Percentiles rank a stretch among this genome's conserved stretches.
These are phyloP conservation scores for Cheilosia impressa DNA, from an alignment of 2,888 invertebrate genomes.

Conservation along the genomic window DNA sequence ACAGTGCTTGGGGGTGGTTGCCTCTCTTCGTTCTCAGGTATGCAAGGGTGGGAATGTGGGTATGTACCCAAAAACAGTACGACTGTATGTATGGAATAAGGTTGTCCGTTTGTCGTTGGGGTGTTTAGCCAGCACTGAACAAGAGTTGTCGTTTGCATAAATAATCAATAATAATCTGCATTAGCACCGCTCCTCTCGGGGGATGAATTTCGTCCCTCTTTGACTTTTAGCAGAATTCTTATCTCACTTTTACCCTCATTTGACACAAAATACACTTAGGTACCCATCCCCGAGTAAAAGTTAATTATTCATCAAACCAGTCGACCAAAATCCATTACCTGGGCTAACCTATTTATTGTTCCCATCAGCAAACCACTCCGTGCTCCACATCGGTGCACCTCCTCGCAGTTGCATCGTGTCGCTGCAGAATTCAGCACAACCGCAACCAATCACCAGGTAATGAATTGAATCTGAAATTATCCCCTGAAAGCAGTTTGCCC, in stretches of 20 bases:
- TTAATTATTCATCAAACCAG: constrained; percentile 46
- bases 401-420: constrained; percentile 17
- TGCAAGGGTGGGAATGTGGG: too few relatives aligned
- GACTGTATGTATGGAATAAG: neutral
- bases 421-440: constrained; percentile 13
- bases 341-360: constrained; percentile 52
- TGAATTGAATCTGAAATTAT: constrained; percentile 57
- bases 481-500: constrained; percentile 40
- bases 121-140: neutral
- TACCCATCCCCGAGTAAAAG: constrained; percentile 18
- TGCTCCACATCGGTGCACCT: constrained; percentile 13
- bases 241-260: too few relatives aligned
- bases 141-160: neutral
- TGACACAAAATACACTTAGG: neutral
- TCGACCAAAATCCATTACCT: constrained; percentile 51
- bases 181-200: neutral
- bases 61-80: neutral
- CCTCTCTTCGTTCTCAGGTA: too few relatives aligned
- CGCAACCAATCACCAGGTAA: constrained; percentile 50
- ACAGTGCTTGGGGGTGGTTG: neutral
- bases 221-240: too few relatives aligned
- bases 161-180: neutral
- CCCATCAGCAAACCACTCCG: constrained; percentile 38
- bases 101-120: constrained; percentile 17
- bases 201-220: too few relatives aligned